These are phyloP conservation scores for Catharus ustulatus DNA, from an alignment of 2,797 vertebrate species.

Conservation along the genomic window DNA sequence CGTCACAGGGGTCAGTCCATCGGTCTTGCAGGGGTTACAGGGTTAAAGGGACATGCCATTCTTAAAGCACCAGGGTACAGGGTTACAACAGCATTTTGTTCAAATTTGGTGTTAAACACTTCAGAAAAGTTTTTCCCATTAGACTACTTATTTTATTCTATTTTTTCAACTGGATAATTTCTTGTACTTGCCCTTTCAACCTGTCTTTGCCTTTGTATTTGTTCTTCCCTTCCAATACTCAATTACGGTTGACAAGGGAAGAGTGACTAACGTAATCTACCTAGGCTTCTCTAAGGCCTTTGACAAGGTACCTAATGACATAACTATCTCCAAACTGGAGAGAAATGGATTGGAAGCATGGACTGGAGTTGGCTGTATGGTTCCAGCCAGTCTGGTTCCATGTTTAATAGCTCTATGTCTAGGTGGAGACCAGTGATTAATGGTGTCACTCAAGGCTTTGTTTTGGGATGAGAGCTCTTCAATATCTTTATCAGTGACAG, in stretches of 20 bases:
- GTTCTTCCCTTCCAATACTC: background rate
- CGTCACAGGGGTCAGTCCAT: too few relatives aligned
- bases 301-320: too few relatives aligned
- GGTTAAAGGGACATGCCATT: too few relatives aligned
- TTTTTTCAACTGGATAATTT: background rate
- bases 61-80: too few relatives aligned
- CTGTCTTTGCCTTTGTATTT: background rate
- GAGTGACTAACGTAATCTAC: background rate
- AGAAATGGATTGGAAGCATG: background rate
- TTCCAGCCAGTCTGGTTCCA: background rate
- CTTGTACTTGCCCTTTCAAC: background rate
- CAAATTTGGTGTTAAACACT: background rate
- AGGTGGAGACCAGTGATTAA: background rate
- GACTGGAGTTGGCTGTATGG: background rate
- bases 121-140: background rate
- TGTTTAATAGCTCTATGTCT: background rate
- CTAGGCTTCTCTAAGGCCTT: background rate
- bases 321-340: background rate
- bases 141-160: background rate
- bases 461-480: background rate
- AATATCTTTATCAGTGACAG: background rate
- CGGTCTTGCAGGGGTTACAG: too few relatives aligned
- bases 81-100: background rate
- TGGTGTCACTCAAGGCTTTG: background rate
- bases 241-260: fast-evolving